Percentiles rank a stretch among this genome's conserved stretches.
These are phyloP conservation scores for Pantherophis vulpinus DNA, from an alignment of 2,797 vertebrate genomes.

Conservation along the genomic window DNA sequence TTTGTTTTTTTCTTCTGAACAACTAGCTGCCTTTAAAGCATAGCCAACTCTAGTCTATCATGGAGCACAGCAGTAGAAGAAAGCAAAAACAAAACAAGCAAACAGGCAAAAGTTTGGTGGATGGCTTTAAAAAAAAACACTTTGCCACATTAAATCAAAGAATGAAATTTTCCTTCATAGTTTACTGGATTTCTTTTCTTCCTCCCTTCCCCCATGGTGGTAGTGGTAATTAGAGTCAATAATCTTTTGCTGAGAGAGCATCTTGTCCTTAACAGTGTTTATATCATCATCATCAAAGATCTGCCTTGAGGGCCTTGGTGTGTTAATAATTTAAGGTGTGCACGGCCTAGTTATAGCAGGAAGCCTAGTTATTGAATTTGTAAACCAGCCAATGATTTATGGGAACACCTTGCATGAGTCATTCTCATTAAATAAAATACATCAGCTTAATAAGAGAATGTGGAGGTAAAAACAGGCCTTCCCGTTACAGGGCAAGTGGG, in stretches of 20 bases:
- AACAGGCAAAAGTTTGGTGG: constrained; percentile 48
- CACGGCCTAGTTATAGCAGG: constrained; percentile 91
- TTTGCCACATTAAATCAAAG: constrained; percentile 79
- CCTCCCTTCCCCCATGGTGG: constrained; percentile 79
- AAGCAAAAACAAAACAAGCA: constrained; percentile 27
- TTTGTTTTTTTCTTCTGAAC: constrained; percentile 55
- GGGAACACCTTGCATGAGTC: constrained; percentile 93
- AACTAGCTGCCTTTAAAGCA: constrained; percentile 66
- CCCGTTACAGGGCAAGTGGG: constrained; percentile 74
- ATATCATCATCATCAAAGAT: constrained; percentile 98
- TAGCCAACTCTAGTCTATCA: constrained; percentile 59
- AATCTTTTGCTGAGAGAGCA: constrained; percentile 98
- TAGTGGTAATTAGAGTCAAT: constrained; percentile 95
- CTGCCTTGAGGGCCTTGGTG: constrained; percentile 89
- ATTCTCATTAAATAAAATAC: constrained; percentile 92
- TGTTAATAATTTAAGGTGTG: constrained; percentile 98
- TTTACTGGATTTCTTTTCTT: constrained; percentile 82
- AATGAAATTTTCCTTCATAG: constrained; percentile 77
- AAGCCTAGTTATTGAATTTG: constrained; percentile 97
- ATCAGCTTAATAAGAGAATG: constrained; percentile 85
- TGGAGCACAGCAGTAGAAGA: constrained; percentile 47
- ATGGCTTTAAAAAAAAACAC: constrained; percentile 55
- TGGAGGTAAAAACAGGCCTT: constrained; percentile 75
- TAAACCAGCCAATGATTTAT: constrained; percentile 98
- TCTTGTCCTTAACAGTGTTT: constrained; percentile 95